Evolutionary conservation across 1,140 invertebrate species (phyloP).

Genomic region (Tigriopus japonicus): DNA sequence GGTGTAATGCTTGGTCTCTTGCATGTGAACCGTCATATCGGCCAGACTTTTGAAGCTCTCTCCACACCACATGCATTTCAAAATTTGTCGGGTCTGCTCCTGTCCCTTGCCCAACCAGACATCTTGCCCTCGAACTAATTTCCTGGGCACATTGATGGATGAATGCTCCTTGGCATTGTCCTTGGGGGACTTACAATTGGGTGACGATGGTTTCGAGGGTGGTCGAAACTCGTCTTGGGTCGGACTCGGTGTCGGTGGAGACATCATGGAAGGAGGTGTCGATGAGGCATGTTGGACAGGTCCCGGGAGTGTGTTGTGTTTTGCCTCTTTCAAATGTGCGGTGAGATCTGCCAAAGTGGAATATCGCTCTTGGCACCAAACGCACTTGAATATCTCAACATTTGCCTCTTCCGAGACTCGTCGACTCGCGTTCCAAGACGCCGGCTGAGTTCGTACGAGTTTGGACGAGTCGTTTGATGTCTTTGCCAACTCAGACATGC

Average conservation of each 20-base stretch:
- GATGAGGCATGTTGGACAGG: constrained; percentile 28
- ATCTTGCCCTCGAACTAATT: constrained; percentile 88
- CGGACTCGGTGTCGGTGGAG: constrained; percentile 21
- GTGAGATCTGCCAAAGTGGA: constrained; percentile 70
- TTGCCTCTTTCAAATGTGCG: constrained; percentile 88
- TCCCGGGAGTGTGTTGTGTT: constrained; percentile 40
- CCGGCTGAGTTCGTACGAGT: background rate
- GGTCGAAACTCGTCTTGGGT: constrained; percentile 30
- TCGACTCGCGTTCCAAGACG: background rate
- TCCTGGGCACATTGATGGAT: constrained; percentile 60
- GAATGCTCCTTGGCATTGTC: constrained; percentile 47
- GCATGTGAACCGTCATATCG: constrained; percentile 96
- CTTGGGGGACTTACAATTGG: constrained; percentile 17
- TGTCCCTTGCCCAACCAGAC: constrained; percentile 95
- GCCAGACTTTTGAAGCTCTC: constrained; percentile 84
- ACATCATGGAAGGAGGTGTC: constrained; percentile 29
- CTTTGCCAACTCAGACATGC: too few species aligned
- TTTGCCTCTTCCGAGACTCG: background rate
- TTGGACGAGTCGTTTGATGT: background rate
- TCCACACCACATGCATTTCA: constrained; percentile 98
- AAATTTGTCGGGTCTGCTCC: constrained; percentile 86
- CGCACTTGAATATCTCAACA: constrained; percentile 69
- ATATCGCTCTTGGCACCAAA: constrained; percentile 87
- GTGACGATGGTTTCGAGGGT: constrained; percentile 41
- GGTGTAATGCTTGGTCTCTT: constrained; percentile 93